Base-by-base conservation (phyloP, 1,140 invertebrate species). In the Drosophila persimilis region DNA sequence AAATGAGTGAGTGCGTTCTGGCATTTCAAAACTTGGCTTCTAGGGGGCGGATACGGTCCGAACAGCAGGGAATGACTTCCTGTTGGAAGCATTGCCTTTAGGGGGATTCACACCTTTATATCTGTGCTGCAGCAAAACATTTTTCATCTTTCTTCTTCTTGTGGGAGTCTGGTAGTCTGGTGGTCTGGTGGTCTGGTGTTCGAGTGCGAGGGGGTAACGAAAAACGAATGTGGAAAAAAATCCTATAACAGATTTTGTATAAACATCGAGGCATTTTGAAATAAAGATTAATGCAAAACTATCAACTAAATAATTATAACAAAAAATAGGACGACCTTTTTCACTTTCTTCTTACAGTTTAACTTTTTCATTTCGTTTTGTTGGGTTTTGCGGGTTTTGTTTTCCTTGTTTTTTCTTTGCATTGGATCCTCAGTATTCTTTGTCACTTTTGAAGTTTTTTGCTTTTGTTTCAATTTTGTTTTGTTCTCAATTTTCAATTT, bases 161-260 rank as follows among this genome's bases (percentile, higher is more conserved):
- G 31, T 47, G 6, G 35, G 6, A 39, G 24, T n/a, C 24, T n/a
- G n/a, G n/a, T n/a, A n/a, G n/a, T n/a, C n/a, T n/a, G n/a, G n/a
- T n/a, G n/a, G n/a, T n/a, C n/a, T 17, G 17, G 24, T 24, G 24
- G 51, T 57, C 20, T 45, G 77, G 59, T 60, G n/a, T 51, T 47
- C 31, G 57, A 73, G 55, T 47, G 74, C 29, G 60, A 24, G 41
- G 24, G 29, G 17, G 51, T 44, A 66, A 70, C 60, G 8, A 44
- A 29, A 43, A 29, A 64, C 15, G 17, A 31, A 70, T 69, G 52
- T 11, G 62, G 20, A 72, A 56, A 53, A 72, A 78, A 85, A 88
- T 85, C 80, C 84, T 86, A 85, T 74, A 85, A 85, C 80, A 85
- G 80, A 86, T 85, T 84, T 83, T 48, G 29, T 64, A 63, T 59